Evolutionary conservation across 2,888 invertebrate genomes (phyloP), one percentile per base, ranked within the genome.

Genomic region (Carabus problematicus): DNA sequence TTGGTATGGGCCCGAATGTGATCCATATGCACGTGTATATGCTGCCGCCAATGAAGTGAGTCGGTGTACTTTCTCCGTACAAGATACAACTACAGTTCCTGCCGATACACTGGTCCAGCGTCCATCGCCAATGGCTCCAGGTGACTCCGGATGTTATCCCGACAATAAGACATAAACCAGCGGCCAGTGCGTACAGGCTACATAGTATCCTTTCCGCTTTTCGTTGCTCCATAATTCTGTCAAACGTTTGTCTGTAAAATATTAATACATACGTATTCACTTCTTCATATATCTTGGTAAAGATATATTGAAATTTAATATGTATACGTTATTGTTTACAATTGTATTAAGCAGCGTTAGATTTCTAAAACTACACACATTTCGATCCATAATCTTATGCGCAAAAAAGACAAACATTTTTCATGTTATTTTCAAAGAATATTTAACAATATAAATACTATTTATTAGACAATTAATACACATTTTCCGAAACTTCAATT

Each of bases 81-180:
- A 91, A 82, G 74, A 89, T 88, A 75, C 91, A 91, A 49, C 90
- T 90, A 75, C 90, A 91, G 75, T 88, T 89, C 3, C 85, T 85
- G 73, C 88, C 87, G 55, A 84, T 84, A 11, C 84, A 69, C 55
- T 87, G 86, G 75, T 90, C 89, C 1, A 91, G 80, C 0, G 89
- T 90, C 14, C 84, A 83, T 56, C 85, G 84, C 91, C 91, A 91
- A 77, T 91, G 90, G 55, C 87, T 84, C 85, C 88, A 90, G 0
- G 88, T 87, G 64, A 90, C 84, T 3, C 87, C 89, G 41, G 84
- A 78, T 56, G 86, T 85, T 71, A 88, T 82, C 66, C 80, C 79
- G 0, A 79, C 76, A 19, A 75, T 76, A 14, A 77, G 76, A 8
- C 80, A 81, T 59, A 77, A 71, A 49, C 74, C 70, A 45, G 77